Evolutionary conservation across 2,113 vertebrate genomes (phyloP), one percentile per base, ranked within the genome.

Genomic region (Mastomys coucha): DNA sequence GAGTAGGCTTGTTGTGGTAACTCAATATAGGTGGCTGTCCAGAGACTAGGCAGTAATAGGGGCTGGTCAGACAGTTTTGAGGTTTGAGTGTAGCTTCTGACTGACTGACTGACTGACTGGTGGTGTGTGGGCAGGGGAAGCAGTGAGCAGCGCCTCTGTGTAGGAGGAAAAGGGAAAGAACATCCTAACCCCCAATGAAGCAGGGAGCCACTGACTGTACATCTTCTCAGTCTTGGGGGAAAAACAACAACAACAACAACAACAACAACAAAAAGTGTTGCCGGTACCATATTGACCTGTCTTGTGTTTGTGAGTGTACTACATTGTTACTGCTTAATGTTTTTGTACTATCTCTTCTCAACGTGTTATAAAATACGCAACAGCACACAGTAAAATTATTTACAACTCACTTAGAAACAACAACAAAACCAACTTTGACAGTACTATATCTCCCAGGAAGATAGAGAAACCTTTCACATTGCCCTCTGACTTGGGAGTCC

Each of bases 231-330:
- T 13, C 26, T 75, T 92, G 60, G 84, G 92, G 8, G 6, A 95
- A 94, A 70, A 85, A 53, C 51, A 53, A 53, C 9, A 8, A 53
- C 9, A 53, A 12, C 1, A 7, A 1, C 51, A 12, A 53, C 9
- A 53, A 12, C 7, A 8, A 12, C 1, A 53, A 53, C 6, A 53
- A 53, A 53, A 12, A n/a, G n/a, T 81, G 28, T 78, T 95, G 51
- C 56, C 58, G 73, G 49, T 86, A 91, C 63, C 65, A 65, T 53
- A n/a, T 82, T 91, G 60, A 73, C 14, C 31, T 86, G 14, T 78
- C 36, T 22, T 94, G 39, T 58, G 39, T 94, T 82, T 94, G 33
- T 96, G 39, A 94, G 91, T 53, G 86, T 53, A 93, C 70, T 42
- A 96, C 67, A 82, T 76, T 91, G n/a, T 36, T 82, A 45, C 12